Base-by-base conservation (phyloP, 2,888 invertebrate species). In the Sphaerophoria rueppellii region DNA sequence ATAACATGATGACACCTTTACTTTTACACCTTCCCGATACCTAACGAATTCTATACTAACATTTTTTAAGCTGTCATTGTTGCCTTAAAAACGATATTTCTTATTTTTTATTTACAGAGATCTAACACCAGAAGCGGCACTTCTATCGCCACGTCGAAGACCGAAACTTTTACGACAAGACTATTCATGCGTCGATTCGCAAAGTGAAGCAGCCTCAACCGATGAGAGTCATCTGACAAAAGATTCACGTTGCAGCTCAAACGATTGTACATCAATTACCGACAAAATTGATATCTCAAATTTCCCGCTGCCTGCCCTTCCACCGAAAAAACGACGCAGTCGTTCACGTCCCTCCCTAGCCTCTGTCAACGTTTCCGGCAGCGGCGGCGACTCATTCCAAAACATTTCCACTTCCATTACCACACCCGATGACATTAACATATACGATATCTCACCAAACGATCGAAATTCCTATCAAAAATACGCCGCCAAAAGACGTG, bases 271-370 rank as follows among this genome's bases (percentile, higher is more conserved):
- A 6, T 90, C 91, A 58, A 90, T 90, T 7, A 88, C 89, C 11
- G 91, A 91, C 86, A 91, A 91, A 87, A 90, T 91, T 77, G 92
- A 92, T 88, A 89, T 92, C 24, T 91, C 90, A 82, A 91, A 89
- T 48, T 87, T 92, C 61, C 92, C 92, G 7, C 82, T 92, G 79
- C 92, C 92, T 0, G 92, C 91, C 3, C 87, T 92, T 76, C 92
- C 91, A 40, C 89, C 91, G 2, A 92, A 91, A 81, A 90, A 90
- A 32, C 89, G 90, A 69, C 90, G 91, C 16, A 90, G 89, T 12
- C 90, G 90, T 74, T 88, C 89, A 9, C 88, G 90, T 46, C 88
- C 89, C 46, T 89, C 89, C 87, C 90, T 90, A 50, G 89, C 89
- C 5, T 89, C 58, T 60, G 48, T 40, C 61, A 72, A 24, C 24